Conservation (phyloP, 2,113 vertebrate species). For the Sminthopsis crassicaudata region DNA sequence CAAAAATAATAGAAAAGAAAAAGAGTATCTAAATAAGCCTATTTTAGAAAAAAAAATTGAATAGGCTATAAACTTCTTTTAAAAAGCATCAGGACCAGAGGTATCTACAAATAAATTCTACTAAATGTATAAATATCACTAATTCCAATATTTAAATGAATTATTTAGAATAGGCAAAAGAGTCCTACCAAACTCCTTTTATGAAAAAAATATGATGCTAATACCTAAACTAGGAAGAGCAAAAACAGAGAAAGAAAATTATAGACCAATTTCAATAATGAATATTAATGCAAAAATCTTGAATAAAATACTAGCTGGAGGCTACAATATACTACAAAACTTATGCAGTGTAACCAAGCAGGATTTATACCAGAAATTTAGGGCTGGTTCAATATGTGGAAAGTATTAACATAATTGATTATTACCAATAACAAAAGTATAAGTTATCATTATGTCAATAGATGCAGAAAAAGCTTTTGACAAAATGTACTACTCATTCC, state of each 20-base stretch:
- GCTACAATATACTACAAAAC: background rate
- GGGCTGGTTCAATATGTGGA: background rate
- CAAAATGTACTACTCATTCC: background rate
- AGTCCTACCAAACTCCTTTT: background rate
- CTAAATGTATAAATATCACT: background rate
- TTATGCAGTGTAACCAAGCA: background rate
- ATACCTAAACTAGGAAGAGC: background rate
- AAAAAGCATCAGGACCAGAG: background rate
- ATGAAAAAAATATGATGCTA: background rate
- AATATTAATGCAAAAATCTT: background rate
- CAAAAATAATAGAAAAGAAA: background rate
- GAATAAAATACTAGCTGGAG: background rate
- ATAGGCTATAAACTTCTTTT: background rate
- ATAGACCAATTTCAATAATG: background rate
- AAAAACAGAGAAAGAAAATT: background rate
- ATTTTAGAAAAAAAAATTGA: background rate
- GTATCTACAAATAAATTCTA: background rate
- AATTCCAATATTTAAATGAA: background rate
- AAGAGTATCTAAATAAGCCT: background rate
- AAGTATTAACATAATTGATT: background rate
- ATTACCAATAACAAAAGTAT: background rate
- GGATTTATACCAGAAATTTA: background rate
- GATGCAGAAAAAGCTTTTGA: background rate
- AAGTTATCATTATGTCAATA: no score
- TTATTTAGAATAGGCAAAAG: background rate